These are phyloP conservation scores for Pocota personata DNA, from an alignment of 2,888 invertebrate genomes.

Conservation along the genomic window DNA sequence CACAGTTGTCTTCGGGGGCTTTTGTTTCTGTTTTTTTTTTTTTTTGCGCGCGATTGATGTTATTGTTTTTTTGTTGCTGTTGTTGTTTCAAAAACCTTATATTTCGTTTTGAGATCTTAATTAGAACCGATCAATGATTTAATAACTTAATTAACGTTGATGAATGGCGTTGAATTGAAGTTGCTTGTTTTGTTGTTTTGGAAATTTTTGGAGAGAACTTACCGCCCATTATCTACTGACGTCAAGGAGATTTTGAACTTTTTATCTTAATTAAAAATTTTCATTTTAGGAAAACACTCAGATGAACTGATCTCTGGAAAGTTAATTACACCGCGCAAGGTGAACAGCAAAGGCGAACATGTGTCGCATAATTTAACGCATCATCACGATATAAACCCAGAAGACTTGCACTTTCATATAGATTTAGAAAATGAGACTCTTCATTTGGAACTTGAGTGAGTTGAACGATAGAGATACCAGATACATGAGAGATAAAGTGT, in stretches of 20 bases:
- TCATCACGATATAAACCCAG: conserved; percentile 76
- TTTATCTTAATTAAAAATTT: not conserved
- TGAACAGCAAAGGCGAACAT: conserved; percentile 79
- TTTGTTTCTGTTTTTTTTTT: not conserved
- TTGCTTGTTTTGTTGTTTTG: not conserved
- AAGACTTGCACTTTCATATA: conserved; percentile 77
- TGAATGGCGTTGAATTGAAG: conserved; percentile 20
- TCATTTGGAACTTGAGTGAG: conserved; percentile 82
- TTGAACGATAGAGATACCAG: conserved; percentile 25
- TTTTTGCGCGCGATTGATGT: not conserved
- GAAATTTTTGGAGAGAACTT: conserved; percentile 4
- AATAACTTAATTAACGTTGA: conserved; percentile 60
- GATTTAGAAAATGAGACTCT: conserved; percentile 79
- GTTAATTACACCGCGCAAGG: conserved; percentile 81
- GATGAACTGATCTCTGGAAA: conserved; percentile 79
- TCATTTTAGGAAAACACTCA: conserved; percentile 79
- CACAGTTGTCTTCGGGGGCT: conserved; percentile 5
- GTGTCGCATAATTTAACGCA: conserved; percentile 80
- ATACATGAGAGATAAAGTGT: not conserved
- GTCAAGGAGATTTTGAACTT: not conserved
- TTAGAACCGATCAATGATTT: conserved; percentile 55
- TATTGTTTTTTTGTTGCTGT: not conserved
- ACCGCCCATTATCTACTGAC: not conserved
- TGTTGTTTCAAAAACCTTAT: not conserved
- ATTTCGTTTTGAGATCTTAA: conserved; percentile 55